A percentile compares a stretch with the other conserved stretches of the same genome.
Evolutionary conservation across 2,888 invertebrate genomes (phyloP).

Genomic region (Dilophus febrilis): DNA sequence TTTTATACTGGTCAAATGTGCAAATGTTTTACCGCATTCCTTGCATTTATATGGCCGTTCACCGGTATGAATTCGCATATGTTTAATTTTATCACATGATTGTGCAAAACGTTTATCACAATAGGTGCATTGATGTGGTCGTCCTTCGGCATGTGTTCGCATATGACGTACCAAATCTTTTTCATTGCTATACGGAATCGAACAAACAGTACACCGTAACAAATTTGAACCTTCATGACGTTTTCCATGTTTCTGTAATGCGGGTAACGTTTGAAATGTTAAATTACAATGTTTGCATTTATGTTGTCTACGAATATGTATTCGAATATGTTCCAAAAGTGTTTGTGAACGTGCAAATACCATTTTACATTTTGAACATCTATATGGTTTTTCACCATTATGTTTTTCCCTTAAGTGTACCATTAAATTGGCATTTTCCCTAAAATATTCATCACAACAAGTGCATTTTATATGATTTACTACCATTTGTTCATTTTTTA

Average conservation of each 20-base stretch:
- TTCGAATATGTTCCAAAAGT: constrained; percentile 36
- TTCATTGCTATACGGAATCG: constrained; percentile 6
- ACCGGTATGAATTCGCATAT: constrained; percentile 9
- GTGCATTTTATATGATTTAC: neutral
- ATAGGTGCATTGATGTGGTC: constrained; percentile 7
- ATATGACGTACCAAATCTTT: constrained; percentile 4
- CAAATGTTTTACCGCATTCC: constrained; percentile 6
- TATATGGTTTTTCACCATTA: constrained; percentile 17
- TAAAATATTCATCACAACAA: constrained; percentile 1
- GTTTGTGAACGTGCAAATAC: constrained; percentile 35
- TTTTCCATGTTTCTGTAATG: constrained; percentile 31
- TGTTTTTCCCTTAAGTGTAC: constrained; percentile 5
- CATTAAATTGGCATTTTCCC: constrained; percentile 1
- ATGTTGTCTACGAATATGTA: constrained; percentile 19
- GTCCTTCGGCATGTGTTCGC: constrained; percentile 6
- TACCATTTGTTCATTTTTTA: neutral
- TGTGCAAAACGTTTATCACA: constrained; percentile 9
- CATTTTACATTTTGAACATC: constrained; percentile 32
- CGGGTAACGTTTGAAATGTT: constrained; percentile 30
- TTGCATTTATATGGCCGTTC: constrained; percentile 9
- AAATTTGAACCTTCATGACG: constrained; percentile 12
- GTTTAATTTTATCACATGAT: constrained; percentile 6
- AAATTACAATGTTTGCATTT: constrained; percentile 32
- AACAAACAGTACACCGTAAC: constrained; percentile 5
- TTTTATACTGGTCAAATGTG: constrained; percentile 6